Evolutionary conservation across 2,113 vertebrate species (phyloP).

Genomic region (Platichthys stellatus): DNA sequence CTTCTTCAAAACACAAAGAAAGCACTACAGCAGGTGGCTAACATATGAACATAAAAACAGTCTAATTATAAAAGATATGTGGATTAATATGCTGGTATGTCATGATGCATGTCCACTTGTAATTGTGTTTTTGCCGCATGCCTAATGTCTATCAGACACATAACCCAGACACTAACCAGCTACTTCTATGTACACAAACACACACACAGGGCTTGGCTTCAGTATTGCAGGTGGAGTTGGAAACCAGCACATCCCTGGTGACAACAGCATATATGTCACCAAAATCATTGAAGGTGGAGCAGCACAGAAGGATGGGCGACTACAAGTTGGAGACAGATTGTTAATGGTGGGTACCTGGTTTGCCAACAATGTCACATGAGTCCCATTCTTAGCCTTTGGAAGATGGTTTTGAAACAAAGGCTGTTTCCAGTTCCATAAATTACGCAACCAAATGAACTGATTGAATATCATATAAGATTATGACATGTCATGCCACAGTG

Average conservation of each 20-base stretch:
- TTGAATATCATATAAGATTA: no score
- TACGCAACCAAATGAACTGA: no score
- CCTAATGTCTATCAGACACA: slow-evolving; percentile 38
- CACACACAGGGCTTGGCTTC: slow-evolving; percentile 90
- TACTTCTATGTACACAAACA: neutral
- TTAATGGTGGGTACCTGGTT: slow-evolving; percentile 87
- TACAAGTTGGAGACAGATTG: slow-evolving; percentile 95
- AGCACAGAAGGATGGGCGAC: slow-evolving; percentile 90
- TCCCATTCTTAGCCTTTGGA: no score
- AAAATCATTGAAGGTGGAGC: slow-evolving; percentile 98
- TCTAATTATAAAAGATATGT: neutral
- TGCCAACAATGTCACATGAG: neutral
- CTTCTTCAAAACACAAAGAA: neutral
- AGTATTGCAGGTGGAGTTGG: slow-evolving; percentile 97
- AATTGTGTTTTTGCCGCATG: neutral
- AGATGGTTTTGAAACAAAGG: neutral
- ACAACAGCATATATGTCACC: slow-evolving; percentile 98
- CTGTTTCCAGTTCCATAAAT: neutral
- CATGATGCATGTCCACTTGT: neutral
- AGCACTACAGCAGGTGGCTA: neutral
- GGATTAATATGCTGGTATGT: neutral
- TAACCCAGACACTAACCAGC: slow-evolving; percentile 19
- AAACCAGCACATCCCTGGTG: slow-evolving; percentile 98
- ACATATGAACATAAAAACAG: neutral
- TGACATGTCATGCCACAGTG: no score